Conservation (phyloP, 2,888 invertebrate species). For the Frankliniella fusca region DNA sequence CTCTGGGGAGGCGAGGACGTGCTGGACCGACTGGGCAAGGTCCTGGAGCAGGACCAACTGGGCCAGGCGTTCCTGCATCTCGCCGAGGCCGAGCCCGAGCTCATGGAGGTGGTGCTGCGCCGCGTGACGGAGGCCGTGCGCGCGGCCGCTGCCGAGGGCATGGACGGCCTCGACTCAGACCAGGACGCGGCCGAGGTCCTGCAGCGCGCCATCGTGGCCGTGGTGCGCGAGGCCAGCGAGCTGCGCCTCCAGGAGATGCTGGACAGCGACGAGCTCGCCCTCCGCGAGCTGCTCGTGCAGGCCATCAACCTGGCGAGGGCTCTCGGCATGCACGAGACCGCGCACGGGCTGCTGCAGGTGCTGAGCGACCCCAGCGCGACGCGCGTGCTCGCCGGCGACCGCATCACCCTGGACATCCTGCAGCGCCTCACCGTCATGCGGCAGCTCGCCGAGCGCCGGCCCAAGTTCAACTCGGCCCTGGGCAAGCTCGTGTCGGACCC, state of each 20-base stretch:
- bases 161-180: constrained; percentile 58
- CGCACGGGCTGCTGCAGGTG: constrained; percentile 53
- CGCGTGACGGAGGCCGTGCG: constrained; percentile 51
- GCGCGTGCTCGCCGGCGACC: constrained; percentile 55
- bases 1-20: constrained; percentile 15
- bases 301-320: constrained; percentile 66
- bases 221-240: constrained; percentile 60
- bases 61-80: constrained; percentile 64
- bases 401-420: constrained; percentile 61
- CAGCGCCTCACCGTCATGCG: constrained; percentile 66
- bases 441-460: constrained; percentile 64
- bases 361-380: constrained; percentile 56
- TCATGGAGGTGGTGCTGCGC: constrained; percentile 57
- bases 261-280: constrained; percentile 50
- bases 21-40: not conserved
- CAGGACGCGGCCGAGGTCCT: constrained; percentile 61
- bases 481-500: constrained; percentile 62
- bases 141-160: constrained; percentile 47
- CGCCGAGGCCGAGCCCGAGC: constrained; percentile 56
- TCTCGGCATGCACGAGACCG: constrained; percentile 62
- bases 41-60: constrained; percentile 41
- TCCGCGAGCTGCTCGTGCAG: constrained; percentile 56
- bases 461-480: constrained; percentile 59
- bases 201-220: constrained; percentile 62
- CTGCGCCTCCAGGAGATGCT: constrained; percentile 56